Evolutionary conservation across 2,113 vertebrate genomes (phyloP).

Genomic region (Micronycteris hirsuta): DNA sequence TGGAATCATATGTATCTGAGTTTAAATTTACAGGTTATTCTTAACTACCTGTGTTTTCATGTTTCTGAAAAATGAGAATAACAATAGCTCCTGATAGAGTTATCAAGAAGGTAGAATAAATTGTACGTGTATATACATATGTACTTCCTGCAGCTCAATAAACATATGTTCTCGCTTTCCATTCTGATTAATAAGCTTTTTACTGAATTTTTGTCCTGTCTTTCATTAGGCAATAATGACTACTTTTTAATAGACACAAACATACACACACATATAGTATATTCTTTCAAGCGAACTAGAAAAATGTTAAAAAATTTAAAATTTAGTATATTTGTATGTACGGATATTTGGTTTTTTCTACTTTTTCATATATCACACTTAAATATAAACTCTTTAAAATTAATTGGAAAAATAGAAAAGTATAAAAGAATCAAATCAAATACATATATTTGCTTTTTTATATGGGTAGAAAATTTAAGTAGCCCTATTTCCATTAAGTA

Average conservation of each 20-base stretch:
- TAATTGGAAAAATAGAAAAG: neutral
- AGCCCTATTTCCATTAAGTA: neutral
- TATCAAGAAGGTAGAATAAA: neutral
- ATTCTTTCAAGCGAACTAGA: neutral
- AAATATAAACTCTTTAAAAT: neutral
- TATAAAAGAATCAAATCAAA: neutral
- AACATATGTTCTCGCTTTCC: neutral
- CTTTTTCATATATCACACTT: neutral
- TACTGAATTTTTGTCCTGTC: neutral
- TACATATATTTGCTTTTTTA: neutral
- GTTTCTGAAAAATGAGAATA: neutral
- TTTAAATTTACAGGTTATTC: neutral
- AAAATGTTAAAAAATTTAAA: neutral
- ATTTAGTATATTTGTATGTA: neutral
- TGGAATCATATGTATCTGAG: neutral
- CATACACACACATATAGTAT: neutral
- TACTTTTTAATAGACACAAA: neutral
- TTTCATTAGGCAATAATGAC: neutral
- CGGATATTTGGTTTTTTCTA: neutral
- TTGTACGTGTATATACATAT: neutral
- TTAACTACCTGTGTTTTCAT: neutral
- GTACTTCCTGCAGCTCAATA: neutral
- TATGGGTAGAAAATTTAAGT: neutral
- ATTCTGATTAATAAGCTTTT: neutral
- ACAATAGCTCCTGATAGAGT: neutral